phyloP scores from a whole-genome alignment of 2,797 vertebrate genomes.

The Rhynchotus rufescens region DNA sequence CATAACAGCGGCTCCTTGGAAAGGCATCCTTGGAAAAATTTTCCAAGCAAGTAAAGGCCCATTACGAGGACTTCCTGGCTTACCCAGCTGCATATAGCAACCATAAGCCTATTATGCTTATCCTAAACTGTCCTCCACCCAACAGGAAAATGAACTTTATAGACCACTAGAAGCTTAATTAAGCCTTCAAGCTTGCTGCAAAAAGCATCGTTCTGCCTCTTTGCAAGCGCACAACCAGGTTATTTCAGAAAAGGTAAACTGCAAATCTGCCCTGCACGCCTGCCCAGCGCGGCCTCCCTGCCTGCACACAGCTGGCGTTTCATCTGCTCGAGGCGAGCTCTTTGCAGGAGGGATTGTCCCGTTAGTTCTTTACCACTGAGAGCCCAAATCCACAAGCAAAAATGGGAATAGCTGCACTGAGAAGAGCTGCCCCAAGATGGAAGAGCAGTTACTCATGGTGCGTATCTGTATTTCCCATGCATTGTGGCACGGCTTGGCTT shows the following conservation, averaged over 20 bases:
- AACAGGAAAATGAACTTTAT: constrained; percentile 71
- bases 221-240: background rate
- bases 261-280: background rate
- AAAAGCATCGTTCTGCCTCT: constrained; percentile 20
- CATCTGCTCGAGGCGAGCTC: background rate
- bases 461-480: background rate
- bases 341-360: background rate
- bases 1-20: background rate
- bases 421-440: background rate
- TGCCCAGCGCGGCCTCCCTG: background rate
- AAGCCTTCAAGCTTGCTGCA: constrained; percentile 11
- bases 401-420: background rate
- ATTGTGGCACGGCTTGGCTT: background rate
- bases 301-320: background rate
- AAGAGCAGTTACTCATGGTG: background rate
- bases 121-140: constrained; percentile 75
- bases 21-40: constrained; percentile 50
- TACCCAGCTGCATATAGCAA: constrained; percentile 74
- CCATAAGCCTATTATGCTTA: constrained; percentile 76
- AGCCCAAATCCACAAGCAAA: background rate
- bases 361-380: background rate
- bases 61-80: constrained; percentile 76
- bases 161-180: constrained; percentile 54
- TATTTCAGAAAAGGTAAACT: background rate
- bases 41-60: constrained; percentile 61